These are phyloP conservation scores for Ericerus pela DNA, from an alignment of 1,140 invertebrate species.

Conservation along the genomic window DNA sequence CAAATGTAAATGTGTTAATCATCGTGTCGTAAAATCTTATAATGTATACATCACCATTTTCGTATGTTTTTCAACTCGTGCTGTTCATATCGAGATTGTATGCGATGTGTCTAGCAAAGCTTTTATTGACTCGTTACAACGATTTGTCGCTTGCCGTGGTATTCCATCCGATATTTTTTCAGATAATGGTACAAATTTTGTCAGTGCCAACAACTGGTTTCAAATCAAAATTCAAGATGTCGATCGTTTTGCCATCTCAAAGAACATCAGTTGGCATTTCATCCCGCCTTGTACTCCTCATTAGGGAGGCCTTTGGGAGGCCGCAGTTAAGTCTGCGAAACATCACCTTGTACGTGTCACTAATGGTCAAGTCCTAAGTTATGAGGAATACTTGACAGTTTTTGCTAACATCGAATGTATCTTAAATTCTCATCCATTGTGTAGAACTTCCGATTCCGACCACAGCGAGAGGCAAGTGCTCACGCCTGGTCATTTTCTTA, in stretches of 20 bases:
- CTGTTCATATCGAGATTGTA: constrained; percentile 24
- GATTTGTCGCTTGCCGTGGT: constrained; percentile 21
- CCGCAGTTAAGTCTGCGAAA: constrained; percentile 24
- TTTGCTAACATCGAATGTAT: constrained; percentile 24
- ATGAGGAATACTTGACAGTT: constrained; percentile 28
- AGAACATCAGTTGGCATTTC: not conserved
- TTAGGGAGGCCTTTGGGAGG: constrained; percentile 27
- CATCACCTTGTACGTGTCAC: constrained; percentile 19
- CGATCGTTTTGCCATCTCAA: not conserved
- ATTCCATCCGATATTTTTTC: constrained; percentile 4
- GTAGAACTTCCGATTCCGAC: constrained; percentile 20
- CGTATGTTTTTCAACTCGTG: constrained; percentile 21
- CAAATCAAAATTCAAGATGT: not conserved
- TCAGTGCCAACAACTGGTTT: not conserved
- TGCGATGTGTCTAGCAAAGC: constrained; percentile 17
- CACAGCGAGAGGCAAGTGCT: constrained; percentile 20
- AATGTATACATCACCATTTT: constrained; percentile 18
- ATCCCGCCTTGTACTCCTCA: constrained; percentile 1
- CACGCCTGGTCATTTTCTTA: constrained; percentile 28
- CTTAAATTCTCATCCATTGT: constrained; percentile 24
- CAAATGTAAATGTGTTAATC: not conserved
- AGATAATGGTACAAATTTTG: constrained; percentile 15
- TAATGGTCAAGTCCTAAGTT: constrained; percentile 20
- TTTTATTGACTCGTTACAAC: constrained; percentile 20
- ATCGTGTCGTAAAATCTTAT: not conserved